phyloP scores from a whole-genome alignment of 2,797 vertebrate species.

The Protosalanx chinensis region DNA sequence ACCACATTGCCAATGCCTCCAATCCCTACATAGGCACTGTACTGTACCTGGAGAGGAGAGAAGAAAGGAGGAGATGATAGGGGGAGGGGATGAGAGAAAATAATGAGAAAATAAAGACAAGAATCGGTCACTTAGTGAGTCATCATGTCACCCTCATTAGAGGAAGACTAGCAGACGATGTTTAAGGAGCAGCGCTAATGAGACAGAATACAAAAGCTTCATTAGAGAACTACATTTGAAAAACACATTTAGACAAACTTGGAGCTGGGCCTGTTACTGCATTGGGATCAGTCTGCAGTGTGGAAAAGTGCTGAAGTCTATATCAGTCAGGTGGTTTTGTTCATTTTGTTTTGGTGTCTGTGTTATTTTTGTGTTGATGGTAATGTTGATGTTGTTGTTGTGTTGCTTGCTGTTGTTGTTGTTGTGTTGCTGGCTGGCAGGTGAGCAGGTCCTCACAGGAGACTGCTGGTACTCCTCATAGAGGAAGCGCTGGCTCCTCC shows the following conservation, averaged over 20 bases:
- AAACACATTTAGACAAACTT: not conserved
- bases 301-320: too few species aligned
- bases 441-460: slow-evolving; percentile 71
- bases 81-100: not conserved
- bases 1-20: slow-evolving; percentile 70
- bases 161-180: not conserved
- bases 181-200: slow-evolving; percentile 16
- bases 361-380: not conserved
- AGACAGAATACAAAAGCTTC: slow-evolving; percentile 2
- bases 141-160: slow-evolving; percentile 47
- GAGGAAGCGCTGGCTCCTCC: slow-evolving; percentile 82
- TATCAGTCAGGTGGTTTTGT: too few species aligned
- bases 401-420: not conserved
- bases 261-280: too few species aligned
- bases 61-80: not conserved
- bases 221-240: not conserved
- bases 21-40: slow-evolving; percentile 70
- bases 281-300: too few species aligned
- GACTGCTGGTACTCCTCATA: slow-evolving; percentile 72
- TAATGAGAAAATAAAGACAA: slow-evolving; percentile 13
- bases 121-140: slow-evolving; percentile 46
- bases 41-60: slow-evolving; percentile 74
- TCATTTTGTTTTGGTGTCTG: not conserved
- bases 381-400: not conserved
- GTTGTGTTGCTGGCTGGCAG: not conserved